Evolutionary conservation across 2,113 vertebrate species (phyloP).

Genomic region (Papio anubis): DNA sequence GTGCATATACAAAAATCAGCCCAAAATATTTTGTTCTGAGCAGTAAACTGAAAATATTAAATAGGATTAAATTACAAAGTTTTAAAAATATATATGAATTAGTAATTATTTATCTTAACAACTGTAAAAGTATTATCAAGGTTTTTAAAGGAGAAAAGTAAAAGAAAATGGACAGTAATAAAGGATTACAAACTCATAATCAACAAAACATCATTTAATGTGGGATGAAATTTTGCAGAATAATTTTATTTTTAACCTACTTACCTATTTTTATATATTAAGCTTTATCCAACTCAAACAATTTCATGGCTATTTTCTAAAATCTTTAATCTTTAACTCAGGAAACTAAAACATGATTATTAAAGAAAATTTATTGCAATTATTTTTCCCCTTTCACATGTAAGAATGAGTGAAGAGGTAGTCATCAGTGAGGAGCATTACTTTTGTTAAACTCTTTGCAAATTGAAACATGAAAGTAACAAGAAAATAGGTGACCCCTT

Average conservation of each 20-base stretch:
- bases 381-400: neutral
- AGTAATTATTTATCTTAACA: neutral
- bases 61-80: neutral
- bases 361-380: neutral
- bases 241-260: neutral
- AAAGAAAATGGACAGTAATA: neutral
- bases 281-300: neutral
- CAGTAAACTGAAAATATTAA: neutral
- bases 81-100: neutral
- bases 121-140: neutral
- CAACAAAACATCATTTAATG: neutral
- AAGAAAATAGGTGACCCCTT: neutral
- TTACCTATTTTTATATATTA: neutral
- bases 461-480: neutral
- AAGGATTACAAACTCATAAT: neutral
- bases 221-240: neutral
- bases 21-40: neutral
- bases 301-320: neutral
- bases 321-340: neutral
- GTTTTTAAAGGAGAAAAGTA: neutral
- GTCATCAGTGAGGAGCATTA: neutral
- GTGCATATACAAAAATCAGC: neutral
- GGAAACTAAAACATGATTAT: neutral
- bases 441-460: neutral
- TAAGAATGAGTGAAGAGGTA: neutral